These are phyloP conservation scores for Anthrax anthrax DNA, from an alignment of 2,888 invertebrate species.

Conservation along the genomic window DNA sequence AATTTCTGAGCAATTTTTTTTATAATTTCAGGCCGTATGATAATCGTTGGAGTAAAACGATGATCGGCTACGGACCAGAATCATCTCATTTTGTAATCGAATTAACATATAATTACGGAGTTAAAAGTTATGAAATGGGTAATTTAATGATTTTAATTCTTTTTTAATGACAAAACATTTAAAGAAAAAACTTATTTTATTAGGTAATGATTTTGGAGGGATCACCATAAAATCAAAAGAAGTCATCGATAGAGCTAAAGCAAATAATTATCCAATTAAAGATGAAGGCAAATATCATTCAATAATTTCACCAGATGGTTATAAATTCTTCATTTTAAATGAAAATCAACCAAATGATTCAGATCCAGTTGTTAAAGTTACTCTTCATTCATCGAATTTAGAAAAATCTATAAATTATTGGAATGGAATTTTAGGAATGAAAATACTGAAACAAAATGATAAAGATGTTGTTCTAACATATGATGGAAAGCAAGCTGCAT, in stretches of 20 bases:
- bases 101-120: constrained; percentile 93
- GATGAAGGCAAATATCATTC: constrained; percentile 46
- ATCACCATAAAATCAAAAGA: constrained; percentile 71
- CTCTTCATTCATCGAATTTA: constrained; percentile 63
- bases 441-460: constrained; percentile 47
- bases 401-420: constrained; percentile 68
- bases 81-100: constrained; percentile 90
- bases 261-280: constrained; percentile 55
- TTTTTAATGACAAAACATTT: not conserved
- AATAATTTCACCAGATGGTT: constrained; percentile 82
- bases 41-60: constrained; percentile 97
- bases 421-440: constrained; percentile 63
- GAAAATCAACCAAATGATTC: constrained; percentile 49
- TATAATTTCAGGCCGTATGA: constrained; percentile 67
- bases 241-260: constrained; percentile 55
- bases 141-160: constrained; percentile 8
- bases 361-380: constrained; percentile 72
- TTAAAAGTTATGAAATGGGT: constrained; percentile 72
- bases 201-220: constrained; percentile 72
- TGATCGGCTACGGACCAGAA: constrained; percentile 96
- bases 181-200: not conserved
- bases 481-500: constrained; percentile 53
- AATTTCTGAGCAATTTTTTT: not conserved
- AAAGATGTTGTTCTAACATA: constrained; percentile 55
- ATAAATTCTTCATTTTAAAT: constrained; percentile 67